Conservation (phyloP, 2,888 invertebrate species). For the Megamerina dolium region DNA sequence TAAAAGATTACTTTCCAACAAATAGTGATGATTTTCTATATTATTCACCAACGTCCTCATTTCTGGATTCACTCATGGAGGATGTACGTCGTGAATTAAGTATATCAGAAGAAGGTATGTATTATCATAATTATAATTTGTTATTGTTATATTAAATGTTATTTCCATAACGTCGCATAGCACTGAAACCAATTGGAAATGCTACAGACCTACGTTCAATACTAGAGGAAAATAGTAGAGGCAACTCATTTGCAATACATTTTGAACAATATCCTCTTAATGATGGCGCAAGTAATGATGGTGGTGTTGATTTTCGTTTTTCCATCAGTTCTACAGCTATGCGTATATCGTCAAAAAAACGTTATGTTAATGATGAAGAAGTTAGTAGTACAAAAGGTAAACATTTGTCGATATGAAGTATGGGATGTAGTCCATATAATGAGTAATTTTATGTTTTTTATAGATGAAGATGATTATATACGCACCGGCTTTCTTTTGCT, state of each 20-base stretch:
- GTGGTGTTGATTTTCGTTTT: slow-evolving; percentile 43
- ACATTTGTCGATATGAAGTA: no score
- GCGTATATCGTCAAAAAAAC: slow-evolving; percentile 42
- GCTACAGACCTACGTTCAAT: slow-evolving; percentile 28
- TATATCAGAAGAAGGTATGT: slow-evolving; percentile 30
- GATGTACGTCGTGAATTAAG: slow-evolving; percentile 28
- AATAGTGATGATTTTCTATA: slow-evolving; percentile 34
- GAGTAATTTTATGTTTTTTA: slow-evolving; percentile 11
- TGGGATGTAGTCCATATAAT: no score
- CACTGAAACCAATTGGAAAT: slow-evolving; percentile 23
- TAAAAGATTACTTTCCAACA: slow-evolving; percentile 29
- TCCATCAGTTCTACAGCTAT: slow-evolving; percentile 50
- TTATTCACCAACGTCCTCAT: slow-evolving; percentile 29
- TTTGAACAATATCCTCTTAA: slow-evolving; percentile 26
- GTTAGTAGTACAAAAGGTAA: slow-evolving; percentile 36
- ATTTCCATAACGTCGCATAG: slow-evolving; percentile 19
- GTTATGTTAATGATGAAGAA: slow-evolving; percentile 40
- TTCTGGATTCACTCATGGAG: slow-evolving; percentile 32
- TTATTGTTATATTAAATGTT: background rate
- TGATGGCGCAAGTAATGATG: background rate
- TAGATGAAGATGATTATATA: slow-evolving; percentile 49
- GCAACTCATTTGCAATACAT: slow-evolving; percentile 35
- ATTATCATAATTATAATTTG: background rate
- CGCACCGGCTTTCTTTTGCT: slow-evolving; percentile 53
- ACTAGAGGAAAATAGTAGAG: slow-evolving; percentile 32